Base-by-base conservation (phyloP, 2,797 vertebrate genomes). In the Diplodus puntazzo region DNA sequence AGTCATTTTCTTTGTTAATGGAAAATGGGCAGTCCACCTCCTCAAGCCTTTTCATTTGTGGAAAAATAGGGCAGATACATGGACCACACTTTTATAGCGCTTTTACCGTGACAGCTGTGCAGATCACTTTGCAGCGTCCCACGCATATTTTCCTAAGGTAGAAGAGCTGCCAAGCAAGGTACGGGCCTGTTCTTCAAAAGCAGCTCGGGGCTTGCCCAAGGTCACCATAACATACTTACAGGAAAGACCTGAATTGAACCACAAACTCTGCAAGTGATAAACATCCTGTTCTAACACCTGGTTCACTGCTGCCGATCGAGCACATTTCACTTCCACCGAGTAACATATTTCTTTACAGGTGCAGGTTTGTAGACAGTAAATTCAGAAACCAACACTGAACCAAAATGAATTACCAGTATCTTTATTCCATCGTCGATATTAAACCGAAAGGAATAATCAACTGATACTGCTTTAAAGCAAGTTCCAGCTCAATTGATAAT, bases 1-100 rank as follows among this genome's bases (percentile, higher is more conserved):
- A 85, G 75, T 80, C 12, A 14, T 81, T 87, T 20, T 66, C 69
- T 82, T 78, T 57, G 11, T 83, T 77, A 77, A 79, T 59, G 52
- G 60, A 72, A 54, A 77, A 55, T 54, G 55, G 49, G 54, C 59
- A 54, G 72, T 55, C 45, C 46, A 46, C 61, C 69, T 77, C 73
- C 61, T 75, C 23, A 3, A 75, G 73, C 20, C n/a, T 49, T 80
- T 76, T 23, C 48, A 63, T 63, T 25, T 72, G 21, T 80, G 64
- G 58, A 2, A 64, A 69, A n/a, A 66, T 27, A 60, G 39, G 49
- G 14, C 25, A 49, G n/a, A 77, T 67, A 79, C 71, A 84, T 64
- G 60, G 25, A 60, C 30, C 2, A 6, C 21, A 58, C 18, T 62
- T 77, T 65, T 55, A 52, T 34, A 16, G 21, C 0, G 3, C 21